A percentile compares a stretch with the other conserved stretches of the same genome.
phyloP scores from a whole-genome alignment of 2,113 vertebrate species.

The Daphoenositta chrysoptera region DNA sequence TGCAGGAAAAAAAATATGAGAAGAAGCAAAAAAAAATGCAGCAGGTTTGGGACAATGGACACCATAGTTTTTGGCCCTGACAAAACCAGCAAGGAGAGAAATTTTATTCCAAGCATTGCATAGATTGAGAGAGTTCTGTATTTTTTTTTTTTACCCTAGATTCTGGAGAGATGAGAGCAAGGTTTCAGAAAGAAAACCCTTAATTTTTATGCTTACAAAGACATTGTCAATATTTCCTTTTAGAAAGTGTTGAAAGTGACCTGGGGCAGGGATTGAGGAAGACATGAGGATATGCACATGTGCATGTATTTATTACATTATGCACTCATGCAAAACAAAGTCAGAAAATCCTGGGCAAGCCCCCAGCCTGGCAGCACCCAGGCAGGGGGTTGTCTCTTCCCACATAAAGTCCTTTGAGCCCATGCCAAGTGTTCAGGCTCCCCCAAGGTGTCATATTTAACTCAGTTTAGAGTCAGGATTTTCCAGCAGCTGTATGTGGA shows the following conservation, averaged over 20 bases:
- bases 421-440: not conserved
- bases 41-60: not conserved
- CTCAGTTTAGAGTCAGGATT: not conserved
- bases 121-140: not conserved
- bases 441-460: not conserved
- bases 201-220: not conserved
- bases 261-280: not conserved
- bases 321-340: rapidly evolving
- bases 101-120: not conserved
- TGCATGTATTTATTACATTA: not conserved
- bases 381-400: not conserved
- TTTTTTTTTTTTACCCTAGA: not conserved
- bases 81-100: not conserved
- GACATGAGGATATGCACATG: not conserved
- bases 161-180: not conserved
- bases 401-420: not conserved
- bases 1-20: not conserved
- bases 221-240: not conserved
- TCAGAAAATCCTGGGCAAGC: not conserved
- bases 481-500: not conserved
- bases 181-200: not conserved
- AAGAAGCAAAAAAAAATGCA: not conserved
- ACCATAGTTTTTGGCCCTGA: not conserved
- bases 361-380: not conserved
- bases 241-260: not conserved